Conservation (phyloP, 1,140 invertebrate genomes). For the Panulirus ornatus region DNA sequence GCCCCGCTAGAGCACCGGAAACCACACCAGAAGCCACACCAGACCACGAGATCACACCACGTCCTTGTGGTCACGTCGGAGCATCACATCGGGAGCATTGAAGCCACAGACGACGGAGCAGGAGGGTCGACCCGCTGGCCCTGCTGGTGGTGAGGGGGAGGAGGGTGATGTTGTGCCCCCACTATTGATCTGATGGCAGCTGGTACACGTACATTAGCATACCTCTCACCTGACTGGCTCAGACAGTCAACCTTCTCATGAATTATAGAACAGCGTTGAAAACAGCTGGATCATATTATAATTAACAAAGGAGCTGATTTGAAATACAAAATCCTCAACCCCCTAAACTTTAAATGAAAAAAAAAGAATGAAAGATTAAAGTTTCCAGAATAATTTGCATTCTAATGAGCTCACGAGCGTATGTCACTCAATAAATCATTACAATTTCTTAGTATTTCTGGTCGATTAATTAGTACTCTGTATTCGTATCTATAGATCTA, state of each 20-base stretch:
- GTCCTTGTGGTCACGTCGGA: too few species aligned
- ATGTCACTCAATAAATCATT: too few species aligned
- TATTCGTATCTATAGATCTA: too few species aligned
- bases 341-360: neutral
- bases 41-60: neutral
- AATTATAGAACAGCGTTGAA: slow-evolving; percentile 8
- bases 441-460: too few species aligned
- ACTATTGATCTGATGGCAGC: neutral
- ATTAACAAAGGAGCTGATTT: slow-evolving; percentile 8
- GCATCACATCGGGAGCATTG: too few species aligned
- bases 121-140: too few species aligned
- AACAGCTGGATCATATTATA: neutral
- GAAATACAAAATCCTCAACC: neutral
- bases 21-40: neutral
- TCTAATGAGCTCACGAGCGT: neutral
- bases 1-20: neutral
- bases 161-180: too few species aligned
- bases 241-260: neutral
- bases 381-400: neutral
- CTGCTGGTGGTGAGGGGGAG: too few species aligned
- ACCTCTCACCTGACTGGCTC: neutral
- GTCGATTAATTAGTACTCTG: too few species aligned
- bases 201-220: neutral
- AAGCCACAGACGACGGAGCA: too few species aligned
- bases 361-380: too few species aligned